These are phyloP conservation scores for Brevimyrus niger DNA, from an alignment of 2,113 vertebrate genomes.

Conservation along the genomic window DNA sequence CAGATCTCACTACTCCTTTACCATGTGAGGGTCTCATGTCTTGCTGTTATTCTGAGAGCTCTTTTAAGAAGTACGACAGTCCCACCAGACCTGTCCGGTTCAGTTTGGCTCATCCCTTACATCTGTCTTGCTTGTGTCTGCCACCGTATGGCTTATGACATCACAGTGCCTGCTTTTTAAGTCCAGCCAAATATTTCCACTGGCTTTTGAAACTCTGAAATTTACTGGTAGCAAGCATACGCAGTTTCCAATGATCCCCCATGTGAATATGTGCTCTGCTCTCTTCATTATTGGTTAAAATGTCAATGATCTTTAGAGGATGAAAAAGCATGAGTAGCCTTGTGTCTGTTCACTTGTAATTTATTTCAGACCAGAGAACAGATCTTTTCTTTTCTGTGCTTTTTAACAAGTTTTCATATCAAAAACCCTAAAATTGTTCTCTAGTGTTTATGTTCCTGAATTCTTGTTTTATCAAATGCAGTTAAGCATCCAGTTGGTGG, in stretches of 20 bases:
- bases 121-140: not conserved
- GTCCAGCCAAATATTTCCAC: not conserved
- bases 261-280: not conserved
- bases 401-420: not conserved
- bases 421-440: not conserved
- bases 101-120: not conserved
- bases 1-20: not conserved
- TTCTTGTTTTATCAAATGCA: not conserved
- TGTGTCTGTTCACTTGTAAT: not conserved
- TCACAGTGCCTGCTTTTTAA: not conserved
- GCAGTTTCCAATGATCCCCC: not conserved
- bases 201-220: not conserved
- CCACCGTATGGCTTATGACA: not conserved
- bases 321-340: not conserved
- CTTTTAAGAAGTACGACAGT: not conserved
- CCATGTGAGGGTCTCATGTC: not conserved
- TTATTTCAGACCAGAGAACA: not conserved
- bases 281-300: not conserved
- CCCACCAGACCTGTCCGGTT: not conserved
- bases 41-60: not conserved
- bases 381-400: not conserved
- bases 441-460: not conserved
- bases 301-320: not conserved
- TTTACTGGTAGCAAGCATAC: not conserved
- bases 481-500: not conserved